Conservation (phyloP, 2,797 vertebrate genomes). For the Bradypodion ventrale region DNA sequence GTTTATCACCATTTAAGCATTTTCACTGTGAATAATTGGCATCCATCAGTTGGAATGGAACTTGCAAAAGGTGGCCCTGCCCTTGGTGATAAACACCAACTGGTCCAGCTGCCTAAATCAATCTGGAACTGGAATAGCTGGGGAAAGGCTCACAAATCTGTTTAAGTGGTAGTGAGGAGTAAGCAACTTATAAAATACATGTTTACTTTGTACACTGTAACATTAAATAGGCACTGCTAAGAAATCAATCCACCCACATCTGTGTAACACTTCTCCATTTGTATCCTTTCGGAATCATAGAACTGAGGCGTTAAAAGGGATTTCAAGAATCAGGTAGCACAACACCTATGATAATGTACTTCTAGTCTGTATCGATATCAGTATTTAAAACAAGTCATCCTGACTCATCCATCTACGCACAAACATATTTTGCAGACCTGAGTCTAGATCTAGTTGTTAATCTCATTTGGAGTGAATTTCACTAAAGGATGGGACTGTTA, state of each 20-base stretch:
- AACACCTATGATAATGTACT: not conserved
- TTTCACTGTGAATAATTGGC: not conserved
- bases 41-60: not conserved
- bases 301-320: no score
- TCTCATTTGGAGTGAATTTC: no score
- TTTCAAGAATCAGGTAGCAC: no score
- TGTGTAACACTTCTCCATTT: not conserved
- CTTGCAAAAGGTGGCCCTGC: not conserved
- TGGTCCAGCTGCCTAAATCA: not conserved
- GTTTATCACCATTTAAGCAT: not conserved
- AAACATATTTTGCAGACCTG: no score
- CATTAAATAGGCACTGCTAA: not conserved
- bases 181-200: not conserved
- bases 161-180: not conserved
- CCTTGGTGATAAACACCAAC: not conserved
- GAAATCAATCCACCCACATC: not conserved
- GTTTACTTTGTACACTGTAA: not conserved
- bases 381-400: not conserved
- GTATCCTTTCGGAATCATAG: not conserved
- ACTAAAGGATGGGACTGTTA: no score
- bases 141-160: not conserved
- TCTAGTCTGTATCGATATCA: not conserved
- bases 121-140: not conserved
- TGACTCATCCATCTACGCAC: no score
- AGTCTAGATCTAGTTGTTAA: no score